These are phyloP conservation scores for Thumatha senex DNA, from an alignment of 2,888 invertebrate genomes.

Conservation along the genomic window DNA sequence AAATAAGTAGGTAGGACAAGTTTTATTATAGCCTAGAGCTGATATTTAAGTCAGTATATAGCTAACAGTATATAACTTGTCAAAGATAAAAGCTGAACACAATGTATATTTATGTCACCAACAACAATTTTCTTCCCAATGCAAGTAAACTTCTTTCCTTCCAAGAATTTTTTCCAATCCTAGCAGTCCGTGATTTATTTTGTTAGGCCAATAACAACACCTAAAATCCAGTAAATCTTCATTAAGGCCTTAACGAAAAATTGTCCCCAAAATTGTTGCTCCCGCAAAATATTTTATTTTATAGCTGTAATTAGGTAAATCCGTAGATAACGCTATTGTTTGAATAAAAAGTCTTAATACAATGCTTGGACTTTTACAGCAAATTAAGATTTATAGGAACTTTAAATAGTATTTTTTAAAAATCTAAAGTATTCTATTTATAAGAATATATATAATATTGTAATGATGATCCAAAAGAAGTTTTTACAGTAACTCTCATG, in stretches of 20 bases:
- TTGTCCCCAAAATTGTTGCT: constrained; percentile 24
- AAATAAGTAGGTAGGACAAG: no score
- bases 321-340: constrained; percentile 37
- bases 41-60: constrained; percentile 18
- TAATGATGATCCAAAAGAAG: no score
- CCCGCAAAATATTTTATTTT: constrained; percentile 40
- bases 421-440: no score
- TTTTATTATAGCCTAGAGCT: no score
- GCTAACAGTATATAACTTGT: background rate
- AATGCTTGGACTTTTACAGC: background rate
- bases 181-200: constrained; percentile 29
- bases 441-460: no score
- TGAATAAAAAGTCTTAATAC: constrained; percentile 22
- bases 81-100: no score
- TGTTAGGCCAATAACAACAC: constrained; percentile 31
- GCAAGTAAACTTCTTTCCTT: constrained; percentile 18
- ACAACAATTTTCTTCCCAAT: constrained; percentile 12
- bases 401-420: no score
- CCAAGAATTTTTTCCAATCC: constrained; percentile 9
- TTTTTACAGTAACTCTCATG: no score
- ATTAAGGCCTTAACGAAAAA: constrained; percentile 36
- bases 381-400: no score
- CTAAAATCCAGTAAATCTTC: constrained; percentile 37
- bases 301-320: constrained; percentile 42
- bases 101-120: constrained; percentile 7